Base-by-base conservation (phyloP, 2,113 vertebrate species). In the Scomber colias region DNA sequence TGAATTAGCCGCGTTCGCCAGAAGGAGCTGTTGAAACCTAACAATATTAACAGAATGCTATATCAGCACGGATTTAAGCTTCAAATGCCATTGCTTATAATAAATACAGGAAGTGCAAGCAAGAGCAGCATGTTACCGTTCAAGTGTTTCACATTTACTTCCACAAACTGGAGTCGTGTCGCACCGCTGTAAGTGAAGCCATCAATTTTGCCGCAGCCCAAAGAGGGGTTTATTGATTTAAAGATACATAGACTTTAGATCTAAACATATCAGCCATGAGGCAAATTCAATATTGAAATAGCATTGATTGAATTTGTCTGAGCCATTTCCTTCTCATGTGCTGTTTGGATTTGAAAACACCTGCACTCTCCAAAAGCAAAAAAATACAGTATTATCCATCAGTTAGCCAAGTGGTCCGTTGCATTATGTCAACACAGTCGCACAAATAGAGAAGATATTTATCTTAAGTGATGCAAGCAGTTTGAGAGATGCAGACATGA, bases 31-130 rank as follows among this genome's bases (percentile, higher is more conserved):
- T 86, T 89, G 85, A 91, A 75, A 88, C 75, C 56, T 91, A 93
- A 94, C 83, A 55, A 87, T 75, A 85, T 93, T 92, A 92, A 75
- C 79, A 79, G 81, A 85, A 92, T 84, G 79, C 84, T 89, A 85
- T 89, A 89, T 90, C 83, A 68, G 61, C 51, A 45, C 70, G 82
- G 84, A 86, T 92, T 87, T 84, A 70, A 82, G 89, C 69, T 79
- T 83, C 72, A 91, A 87, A 89, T 88, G 86, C 82, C 62, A 86
- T 35, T 85, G 81, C 85, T 87, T 84, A 82, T 84, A 78, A 92
- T 90, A 89, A 92, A 93, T 76, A 92, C 81, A 92, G 89, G 90
- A 94, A 91, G 89, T 73, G 54, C 45, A 60, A 82, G 82, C 66
- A 19, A 71, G 77, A 81, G 59, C 54, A 66, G 53, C 40, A 44